Conservation (phyloP, 2,113 vertebrate species). For the Hystrix cristata region DNA sequence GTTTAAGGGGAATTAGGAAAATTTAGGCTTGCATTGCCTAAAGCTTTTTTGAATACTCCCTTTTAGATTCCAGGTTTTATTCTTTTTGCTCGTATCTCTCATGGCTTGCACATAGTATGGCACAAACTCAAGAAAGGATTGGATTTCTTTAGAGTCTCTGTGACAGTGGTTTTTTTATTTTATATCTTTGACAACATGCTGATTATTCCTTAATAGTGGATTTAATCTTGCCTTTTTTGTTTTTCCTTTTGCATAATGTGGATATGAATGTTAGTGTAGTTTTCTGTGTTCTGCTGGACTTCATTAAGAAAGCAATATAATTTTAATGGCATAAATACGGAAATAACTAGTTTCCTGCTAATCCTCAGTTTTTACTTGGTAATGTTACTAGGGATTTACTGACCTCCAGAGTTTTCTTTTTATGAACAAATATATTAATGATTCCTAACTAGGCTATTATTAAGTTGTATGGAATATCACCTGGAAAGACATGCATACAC, state of each 20-base stretch:
- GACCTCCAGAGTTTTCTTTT: background rate
- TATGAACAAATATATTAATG: background rate
- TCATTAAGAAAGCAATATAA: conserved; percentile 27
- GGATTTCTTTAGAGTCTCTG: background rate
- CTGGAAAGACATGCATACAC: background rate
- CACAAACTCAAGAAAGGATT: background rate
- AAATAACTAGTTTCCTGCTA: background rate
- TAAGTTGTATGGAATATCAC: background rate
- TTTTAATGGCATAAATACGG: background rate
- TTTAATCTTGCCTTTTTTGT: conserved; percentile 20
- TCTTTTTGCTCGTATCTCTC: background rate
- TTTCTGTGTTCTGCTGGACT: background rate
- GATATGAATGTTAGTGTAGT: background rate
- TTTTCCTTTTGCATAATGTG: background rate
- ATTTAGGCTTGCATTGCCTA: background rate
- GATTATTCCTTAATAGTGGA: background rate
- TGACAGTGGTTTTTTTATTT: background rate
- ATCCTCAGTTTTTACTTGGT: background rate
- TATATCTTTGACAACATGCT: background rate
- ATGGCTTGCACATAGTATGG: background rate
- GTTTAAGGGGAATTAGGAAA: background rate
- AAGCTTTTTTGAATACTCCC: background rate
- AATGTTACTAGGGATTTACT: background rate
- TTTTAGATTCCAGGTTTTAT: background rate
- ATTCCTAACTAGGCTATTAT: background rate